Evolutionary conservation across 2,113 vertebrate species (phyloP), one percentile per base, ranked within the genome.

Genomic region (Syngnathus floridae): DNA sequence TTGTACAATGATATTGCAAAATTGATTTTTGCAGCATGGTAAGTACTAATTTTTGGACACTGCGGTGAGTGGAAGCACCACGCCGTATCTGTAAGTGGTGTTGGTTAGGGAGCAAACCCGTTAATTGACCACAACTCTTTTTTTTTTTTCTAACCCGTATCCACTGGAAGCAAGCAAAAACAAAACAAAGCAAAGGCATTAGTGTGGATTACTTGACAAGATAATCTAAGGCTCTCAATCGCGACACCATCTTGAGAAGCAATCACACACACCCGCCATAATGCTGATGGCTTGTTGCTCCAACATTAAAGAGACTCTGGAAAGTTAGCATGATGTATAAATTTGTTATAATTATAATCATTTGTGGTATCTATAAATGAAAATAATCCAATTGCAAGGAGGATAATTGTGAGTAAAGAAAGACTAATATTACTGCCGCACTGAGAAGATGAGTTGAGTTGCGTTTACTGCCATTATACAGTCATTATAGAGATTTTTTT

Each of bases 141-240:
- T 31, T 17, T 40, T 17, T 37, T 43, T 35, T 64, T 61, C 60
- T 54, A 58, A 35, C 19, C 38, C 9, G 45, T 40, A 22, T 43
- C 7, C 48, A 40, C 21, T 5, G 7, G 11, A 58, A 31, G 26
- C 19, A 40, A 64, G 54, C 63, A 26, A 40, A 66, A 64, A 48
- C 63, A 26, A 40, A 66, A 64, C 1, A 56, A 48, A 69, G 60
- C 43, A 51, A 9, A 14, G 31, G 17, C 31, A 61, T 64, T 51
- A 64, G 64, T 60, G 56, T 43, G 31, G 37, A 68, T 38, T 59
- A 61, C 36, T 17, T 49, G 26, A 38, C 26, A 21, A 64, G 10
- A 41, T 60, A 66, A 72, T 72, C 22, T 51, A 55, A 64, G 64
- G 31, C 26, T 9, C n/a, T 2, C 10, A 21, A 59, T 3, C 17